Conservation (phyloP, 2,113 vertebrate species). For the Dicentrarchus labrax region DNA sequence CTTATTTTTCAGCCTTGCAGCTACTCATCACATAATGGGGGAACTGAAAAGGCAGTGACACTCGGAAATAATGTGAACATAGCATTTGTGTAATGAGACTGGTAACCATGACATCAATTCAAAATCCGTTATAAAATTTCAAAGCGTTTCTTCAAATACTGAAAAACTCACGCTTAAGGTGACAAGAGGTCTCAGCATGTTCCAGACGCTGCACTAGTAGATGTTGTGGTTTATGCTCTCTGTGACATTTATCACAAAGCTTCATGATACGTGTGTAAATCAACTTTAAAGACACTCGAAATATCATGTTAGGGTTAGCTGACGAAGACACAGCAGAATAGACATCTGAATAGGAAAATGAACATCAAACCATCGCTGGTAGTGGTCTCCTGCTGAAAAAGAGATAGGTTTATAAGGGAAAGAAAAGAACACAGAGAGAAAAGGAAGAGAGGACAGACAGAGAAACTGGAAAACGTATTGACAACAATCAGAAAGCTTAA, state of each 20-base stretch:
- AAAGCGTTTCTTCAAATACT: constrained; percentile 16
- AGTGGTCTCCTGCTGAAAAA: constrained; percentile 6
- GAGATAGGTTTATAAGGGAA: not conserved
- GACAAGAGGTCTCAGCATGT: constrained; percentile 16
- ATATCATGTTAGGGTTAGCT: not conserved
- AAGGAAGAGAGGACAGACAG: not conserved
- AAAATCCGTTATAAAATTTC: constrained; percentile 22
- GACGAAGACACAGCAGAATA: constrained; percentile 8
- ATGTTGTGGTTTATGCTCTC: not conserved
- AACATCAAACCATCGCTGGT: constrained; percentile 22
- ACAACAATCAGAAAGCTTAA: constrained; percentile 42
- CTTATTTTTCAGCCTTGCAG: constrained; percentile 21
- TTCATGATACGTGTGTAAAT: constrained; percentile 39
- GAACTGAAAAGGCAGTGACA: constrained; percentile 6
- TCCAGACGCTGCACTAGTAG: constrained; percentile 14
- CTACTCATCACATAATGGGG: not conserved
- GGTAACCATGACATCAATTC: constrained; percentile 36
- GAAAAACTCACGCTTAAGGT: constrained; percentile 9
- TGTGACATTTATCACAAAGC: constrained; percentile 30
- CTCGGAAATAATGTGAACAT: constrained; percentile 20
- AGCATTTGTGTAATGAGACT: constrained; percentile 31
- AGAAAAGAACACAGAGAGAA: constrained; percentile 1
- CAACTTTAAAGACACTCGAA: constrained; percentile 6
- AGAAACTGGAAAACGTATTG: constrained; percentile 21
- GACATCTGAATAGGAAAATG: constrained; percentile 10